Evolutionary conservation across 1,140 invertebrate genomes (phyloP).

Genomic region (Drosophila bipectinata): DNA sequence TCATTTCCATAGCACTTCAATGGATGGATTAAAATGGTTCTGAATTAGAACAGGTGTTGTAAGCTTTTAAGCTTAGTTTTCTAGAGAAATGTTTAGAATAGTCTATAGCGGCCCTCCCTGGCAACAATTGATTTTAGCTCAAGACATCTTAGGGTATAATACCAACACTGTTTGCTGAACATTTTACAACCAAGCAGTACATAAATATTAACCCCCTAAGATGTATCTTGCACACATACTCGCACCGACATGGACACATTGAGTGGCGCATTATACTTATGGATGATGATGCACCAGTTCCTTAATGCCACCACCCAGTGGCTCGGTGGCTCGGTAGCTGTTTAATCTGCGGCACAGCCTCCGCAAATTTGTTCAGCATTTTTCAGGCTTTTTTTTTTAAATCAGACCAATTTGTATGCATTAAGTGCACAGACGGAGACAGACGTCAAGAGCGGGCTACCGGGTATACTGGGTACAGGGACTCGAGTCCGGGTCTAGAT

Average conservation of each 20-base stretch:
- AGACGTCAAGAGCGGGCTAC: constrained; percentile 24
- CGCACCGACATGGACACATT: constrained; percentile 13
- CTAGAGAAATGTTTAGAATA: background rate
- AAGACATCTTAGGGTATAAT: constrained; percentile 18
- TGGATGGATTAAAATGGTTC: background rate
- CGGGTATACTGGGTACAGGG: background rate
- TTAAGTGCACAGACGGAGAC: constrained; percentile 63
- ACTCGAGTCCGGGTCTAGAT: background rate
- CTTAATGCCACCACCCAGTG: constrained; percentile 26
- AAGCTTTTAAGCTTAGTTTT: background rate
- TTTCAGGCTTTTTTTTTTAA: constrained; percentile 52
- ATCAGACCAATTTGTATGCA: constrained; percentile 79
- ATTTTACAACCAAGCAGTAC: constrained; percentile 32
- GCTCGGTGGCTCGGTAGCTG: constrained; percentile 17
- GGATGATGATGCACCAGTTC: constrained; percentile 45
- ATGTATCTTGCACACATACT: constrained; percentile 20
- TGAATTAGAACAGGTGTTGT: too few relatives aligned
- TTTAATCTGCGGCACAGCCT: constrained; percentile 56
- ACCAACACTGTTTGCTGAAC: constrained; percentile 13
- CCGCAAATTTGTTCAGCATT: constrained; percentile 56
- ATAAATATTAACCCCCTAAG: constrained; percentile 44
- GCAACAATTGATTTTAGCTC: constrained; percentile 13
- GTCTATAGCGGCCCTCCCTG: too few relatives aligned
- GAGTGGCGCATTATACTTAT: constrained; percentile 46
- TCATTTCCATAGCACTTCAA: constrained; percentile 21